Evolutionary conservation across 2,888 invertebrate species (phyloP), one percentile per base, ranked within the genome.

Genomic region (Cylloceria caligata): DNA sequence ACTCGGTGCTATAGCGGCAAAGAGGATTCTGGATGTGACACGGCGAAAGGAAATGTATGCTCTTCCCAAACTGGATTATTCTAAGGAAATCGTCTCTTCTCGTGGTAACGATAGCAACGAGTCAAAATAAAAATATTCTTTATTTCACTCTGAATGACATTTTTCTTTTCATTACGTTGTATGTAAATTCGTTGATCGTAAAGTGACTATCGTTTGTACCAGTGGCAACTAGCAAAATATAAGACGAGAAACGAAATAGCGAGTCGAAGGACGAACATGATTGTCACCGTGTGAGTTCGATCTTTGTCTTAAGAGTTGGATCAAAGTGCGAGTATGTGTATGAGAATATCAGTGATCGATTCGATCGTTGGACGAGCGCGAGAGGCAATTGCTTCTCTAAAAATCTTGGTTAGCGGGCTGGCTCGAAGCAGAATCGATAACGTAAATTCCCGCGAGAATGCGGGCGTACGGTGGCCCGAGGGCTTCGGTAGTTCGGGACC

Each of bases 401-500:
- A 64, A 55, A 57, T 60, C 21, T 78, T 27, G 47, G n/a, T n/a
- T n/a, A n/a, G 65, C 47, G 24, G 36, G 45, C 24, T 7, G 47
- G 11, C 64, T 52, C 52, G 64, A 36, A 52, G 64, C 52, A 52
- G 42, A 79, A 80, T 80, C 79, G 79, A 80, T 80, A 80, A 74
- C 30, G 71, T 42, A 39, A 39, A 81, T 78, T 81, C 68, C 72
- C 60, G 62, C 52, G 77, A 57, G 73, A 83, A 71, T 68, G 34
- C 68, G 7, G 21, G 19, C 39, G 57, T 42, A 45, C 13, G 39
- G 19, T 60, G 36, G 27, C 55, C 30, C 42, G 24, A 39, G 49
- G 52, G 11, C 47, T 68, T 47, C 67, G 71, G 78, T 68, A 76
- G 73, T 80, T 73, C 65, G 68, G 77, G 74, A 74, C 74, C 83